Evolutionary conservation across 2,888 invertebrate species (phyloP).

Genomic region (Heteropelma amictum): DNA sequence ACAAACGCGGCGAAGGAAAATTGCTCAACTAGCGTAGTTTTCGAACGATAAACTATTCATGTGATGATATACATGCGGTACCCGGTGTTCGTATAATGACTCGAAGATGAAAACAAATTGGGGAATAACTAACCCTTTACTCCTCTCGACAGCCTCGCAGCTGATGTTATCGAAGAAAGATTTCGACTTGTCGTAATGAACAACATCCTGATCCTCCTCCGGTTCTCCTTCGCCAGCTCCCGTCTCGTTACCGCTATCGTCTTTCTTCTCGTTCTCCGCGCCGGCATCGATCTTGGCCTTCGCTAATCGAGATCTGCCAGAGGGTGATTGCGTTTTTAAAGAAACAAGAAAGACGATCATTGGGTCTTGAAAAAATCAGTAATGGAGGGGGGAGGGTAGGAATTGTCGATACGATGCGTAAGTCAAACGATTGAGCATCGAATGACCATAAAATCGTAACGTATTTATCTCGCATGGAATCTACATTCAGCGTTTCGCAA

Average conservation of each 20-base stretch:
- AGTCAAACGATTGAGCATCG: constrained; percentile 47
- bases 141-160: constrained; percentile 97
- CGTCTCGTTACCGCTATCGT: constrained; percentile 94
- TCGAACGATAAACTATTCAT: no score
- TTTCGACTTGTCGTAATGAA: constrained; percentile 95
- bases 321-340: neutral
- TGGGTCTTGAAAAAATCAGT: neutral
- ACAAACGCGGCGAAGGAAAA: no score
- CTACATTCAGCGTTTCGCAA: constrained; percentile 70
- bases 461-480: constrained; percentile 71
- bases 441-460: constrained; percentile 62
- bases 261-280: constrained; percentile 86
- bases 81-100: no score
- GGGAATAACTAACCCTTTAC: constrained; percentile 80
- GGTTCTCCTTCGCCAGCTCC: constrained; percentile 90
- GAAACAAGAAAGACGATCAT: neutral
- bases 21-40: no score
- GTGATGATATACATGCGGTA: neutral
- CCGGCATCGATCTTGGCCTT: constrained; percentile 88
- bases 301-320: constrained; percentile 85
- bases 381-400: neutral
- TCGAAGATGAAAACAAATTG: neutral
- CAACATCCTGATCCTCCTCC: constrained; percentile 84
- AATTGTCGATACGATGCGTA: constrained; percentile 69
- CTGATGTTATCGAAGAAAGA: constrained; percentile 99